Evolutionary conservation across 2,113 vertebrate species (phyloP).

Genomic region (Dissostichus mawsoni): DNA sequence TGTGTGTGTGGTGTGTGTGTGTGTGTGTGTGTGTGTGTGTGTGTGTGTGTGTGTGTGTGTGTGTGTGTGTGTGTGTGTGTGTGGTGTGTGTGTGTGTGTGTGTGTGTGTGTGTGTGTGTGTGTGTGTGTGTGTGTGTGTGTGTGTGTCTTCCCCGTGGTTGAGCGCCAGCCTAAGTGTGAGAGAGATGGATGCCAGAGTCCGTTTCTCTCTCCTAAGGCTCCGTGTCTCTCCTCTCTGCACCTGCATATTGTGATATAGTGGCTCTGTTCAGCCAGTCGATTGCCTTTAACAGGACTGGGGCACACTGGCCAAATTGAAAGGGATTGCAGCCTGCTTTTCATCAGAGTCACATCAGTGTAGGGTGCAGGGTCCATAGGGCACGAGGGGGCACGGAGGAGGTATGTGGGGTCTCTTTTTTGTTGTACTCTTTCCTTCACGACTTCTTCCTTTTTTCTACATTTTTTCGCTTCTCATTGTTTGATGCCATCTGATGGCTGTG

Average conservation of each 20-base stretch:
- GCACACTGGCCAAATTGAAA: constrained; percentile 84
- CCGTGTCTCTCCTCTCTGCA: constrained; percentile 77
- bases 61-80: background rate
- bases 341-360: constrained; percentile 79
- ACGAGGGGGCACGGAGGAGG: constrained; percentile 47
- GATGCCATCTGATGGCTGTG: constrained; percentile 62
- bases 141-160: constrained; percentile 42
- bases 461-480: constrained; percentile 60
- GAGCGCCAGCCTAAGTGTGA: constrained; percentile 65
- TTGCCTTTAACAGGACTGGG: constrained; percentile 84
- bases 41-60: no score
- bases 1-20: no score
- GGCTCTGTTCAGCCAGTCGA: constrained; percentile 85
- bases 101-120: constrained; percentile 36
- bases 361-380: constrained; percentile 63
- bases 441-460: constrained; percentile 23
- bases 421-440: constrained; percentile 13
- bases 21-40: no score
- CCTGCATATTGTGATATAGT: constrained; percentile 89
- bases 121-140: constrained; percentile 23
- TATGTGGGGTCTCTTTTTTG: constrained; percentile 40
- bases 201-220: constrained; percentile 67
- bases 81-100: no score
- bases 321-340: constrained; percentile 84
- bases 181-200: constrained; percentile 84